Evolutionary conservation across 53 echinoderm and acorn worm species (phyloP).

Genomic region (Arbacia lixula): DNA sequence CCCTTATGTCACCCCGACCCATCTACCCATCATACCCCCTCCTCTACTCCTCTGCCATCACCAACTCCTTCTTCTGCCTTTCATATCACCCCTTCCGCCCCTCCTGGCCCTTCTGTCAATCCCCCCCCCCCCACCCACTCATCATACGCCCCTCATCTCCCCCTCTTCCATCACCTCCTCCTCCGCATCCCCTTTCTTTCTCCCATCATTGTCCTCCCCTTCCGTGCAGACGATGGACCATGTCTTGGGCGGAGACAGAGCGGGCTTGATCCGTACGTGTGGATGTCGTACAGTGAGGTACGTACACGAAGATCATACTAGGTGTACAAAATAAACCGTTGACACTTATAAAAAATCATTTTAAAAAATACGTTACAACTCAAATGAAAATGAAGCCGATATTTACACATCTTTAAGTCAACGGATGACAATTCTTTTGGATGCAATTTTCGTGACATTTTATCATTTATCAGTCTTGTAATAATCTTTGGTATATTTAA

Average conservation of each 20-base stretch:
- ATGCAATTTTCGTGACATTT: neutral
- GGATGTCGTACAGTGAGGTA: constrained; percentile 72
- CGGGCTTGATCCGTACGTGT: constrained; percentile 35
- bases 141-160: neutral
- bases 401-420: neutral
- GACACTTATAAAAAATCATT: neutral
- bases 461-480: too few relatives aligned
- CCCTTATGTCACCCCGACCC: neutral
- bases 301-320: neutral
- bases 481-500: too few relatives aligned
- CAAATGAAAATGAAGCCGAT: neutral
- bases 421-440: neutral
- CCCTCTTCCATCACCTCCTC: neutral
- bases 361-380: neutral
- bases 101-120: neutral
- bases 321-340: neutral
- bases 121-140: neutral
- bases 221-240: constrained; percentile 52
- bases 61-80: neutral
- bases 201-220: neutral
- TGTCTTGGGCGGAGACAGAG: constrained; percentile 64
- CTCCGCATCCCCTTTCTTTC: neutral
- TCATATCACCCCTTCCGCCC: neutral
- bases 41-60: neutral
- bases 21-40: neutral